Conservation (phyloP, 37 sponge, comb jelly and placozoan species). For the Axinella damicornis region DNA sequence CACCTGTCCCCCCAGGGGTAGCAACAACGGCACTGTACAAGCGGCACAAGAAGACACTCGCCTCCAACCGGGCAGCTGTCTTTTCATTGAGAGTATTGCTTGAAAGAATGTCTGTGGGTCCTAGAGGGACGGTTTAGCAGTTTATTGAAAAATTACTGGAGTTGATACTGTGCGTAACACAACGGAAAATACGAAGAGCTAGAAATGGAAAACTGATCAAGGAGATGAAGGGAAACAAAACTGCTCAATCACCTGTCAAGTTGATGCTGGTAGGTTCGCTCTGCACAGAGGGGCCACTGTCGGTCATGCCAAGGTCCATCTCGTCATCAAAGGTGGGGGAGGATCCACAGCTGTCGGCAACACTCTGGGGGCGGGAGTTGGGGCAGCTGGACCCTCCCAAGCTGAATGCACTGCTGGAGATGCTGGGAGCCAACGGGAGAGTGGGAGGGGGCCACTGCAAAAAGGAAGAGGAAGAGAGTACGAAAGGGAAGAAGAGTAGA, state of each 20-base stretch:
- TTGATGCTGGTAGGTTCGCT: slow-evolving; percentile 2
- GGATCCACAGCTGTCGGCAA: background rate
- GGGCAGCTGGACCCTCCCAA: slow-evolving; percentile 1
- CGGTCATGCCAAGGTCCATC: background rate
- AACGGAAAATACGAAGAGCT: too few relatives aligned
- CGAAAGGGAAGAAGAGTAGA: too few relatives aligned
- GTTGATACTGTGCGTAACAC: too few relatives aligned
- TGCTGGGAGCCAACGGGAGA: background rate
- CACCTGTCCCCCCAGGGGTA: background rate
- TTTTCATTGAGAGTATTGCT: background rate
- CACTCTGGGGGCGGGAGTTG: slow-evolving; percentile 2
- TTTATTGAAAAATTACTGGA: too few relatives aligned
- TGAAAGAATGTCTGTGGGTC: slow-evolving; percentile 1
- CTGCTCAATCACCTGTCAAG: background rate
- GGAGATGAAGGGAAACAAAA: too few relatives aligned
- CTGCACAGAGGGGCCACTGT: slow-evolving; percentile 9
- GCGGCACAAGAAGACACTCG: slow-evolving; percentile 19
- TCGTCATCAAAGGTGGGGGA: slow-evolving; percentile 45
- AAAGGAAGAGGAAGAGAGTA: background rate
- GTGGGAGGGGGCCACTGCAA: background rate
- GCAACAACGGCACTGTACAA: background rate
- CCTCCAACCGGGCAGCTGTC: slow-evolving; percentile 19
- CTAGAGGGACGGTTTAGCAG: slow-evolving; percentile 10
- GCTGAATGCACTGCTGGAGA: slow-evolving; percentile 8
- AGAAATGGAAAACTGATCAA: too few relatives aligned